Conservation (phyloP, 2,113 vertebrate genomes). For the Gallinago paraguaiae region DNA sequence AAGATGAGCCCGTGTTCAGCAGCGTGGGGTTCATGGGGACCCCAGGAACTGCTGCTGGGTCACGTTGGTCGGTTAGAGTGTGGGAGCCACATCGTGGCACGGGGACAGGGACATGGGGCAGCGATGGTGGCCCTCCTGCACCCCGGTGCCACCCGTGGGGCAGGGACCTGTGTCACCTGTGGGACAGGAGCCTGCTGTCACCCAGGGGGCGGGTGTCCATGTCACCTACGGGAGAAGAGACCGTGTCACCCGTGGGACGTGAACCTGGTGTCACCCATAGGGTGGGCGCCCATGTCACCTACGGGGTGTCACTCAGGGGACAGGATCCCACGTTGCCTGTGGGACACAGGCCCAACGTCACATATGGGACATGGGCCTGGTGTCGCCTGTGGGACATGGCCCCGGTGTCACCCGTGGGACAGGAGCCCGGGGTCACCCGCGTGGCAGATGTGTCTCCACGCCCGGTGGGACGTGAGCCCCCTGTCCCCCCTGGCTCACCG, state of each 20-base stretch:
- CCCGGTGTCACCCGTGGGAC: fast-evolving
- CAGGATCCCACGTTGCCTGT: too few species aligned
- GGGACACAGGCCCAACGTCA: not conserved
- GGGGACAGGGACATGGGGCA: fast-evolving
- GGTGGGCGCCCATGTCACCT: too few species aligned
- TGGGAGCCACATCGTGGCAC: fast-evolving
- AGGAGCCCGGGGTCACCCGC: not conserved
- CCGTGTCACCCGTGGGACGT: not conserved
- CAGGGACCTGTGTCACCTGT: not conserved
- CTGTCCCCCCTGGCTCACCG: not conserved
- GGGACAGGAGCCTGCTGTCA: not conserved
- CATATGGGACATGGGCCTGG: fast-evolving
- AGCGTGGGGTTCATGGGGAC: fast-evolving
- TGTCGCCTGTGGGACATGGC: not conserved
- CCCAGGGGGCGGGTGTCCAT: fast-evolving
- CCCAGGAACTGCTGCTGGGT: fast-evolving
- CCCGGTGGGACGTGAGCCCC: not conserved
- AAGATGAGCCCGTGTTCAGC: fast-evolving
- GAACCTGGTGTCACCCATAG: not conserved
- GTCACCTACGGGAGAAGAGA: not conserved
- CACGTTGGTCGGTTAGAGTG: fast-evolving
- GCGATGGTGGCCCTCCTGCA: not conserved
- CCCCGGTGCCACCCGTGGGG: fast-evolving
- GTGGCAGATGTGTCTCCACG: fast-evolving
- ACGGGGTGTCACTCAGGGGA: fast-evolving